phyloP scores from a whole-genome alignment of 2,113 vertebrate genomes.

The Pampusana beccarii region DNA sequence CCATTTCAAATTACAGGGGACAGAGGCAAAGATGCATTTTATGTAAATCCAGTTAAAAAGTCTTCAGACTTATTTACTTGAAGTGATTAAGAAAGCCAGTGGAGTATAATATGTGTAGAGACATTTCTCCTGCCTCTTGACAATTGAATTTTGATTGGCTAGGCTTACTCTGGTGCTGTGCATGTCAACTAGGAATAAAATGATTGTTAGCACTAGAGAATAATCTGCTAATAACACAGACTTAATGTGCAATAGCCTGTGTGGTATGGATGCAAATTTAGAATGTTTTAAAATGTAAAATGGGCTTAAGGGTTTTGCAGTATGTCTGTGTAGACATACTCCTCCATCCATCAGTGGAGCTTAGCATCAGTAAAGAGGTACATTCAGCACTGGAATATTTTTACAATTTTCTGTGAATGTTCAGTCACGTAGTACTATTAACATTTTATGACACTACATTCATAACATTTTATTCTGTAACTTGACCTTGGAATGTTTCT shows the following conservation, averaged over 20 bases:
- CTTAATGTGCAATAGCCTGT: not conserved
- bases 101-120: not conserved
- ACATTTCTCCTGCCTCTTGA: not conserved
- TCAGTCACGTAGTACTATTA: not conserved
- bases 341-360: not conserved
- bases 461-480: not conserved
- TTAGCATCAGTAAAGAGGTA: not conserved
- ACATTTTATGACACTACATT: not conserved
- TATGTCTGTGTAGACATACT: not conserved
- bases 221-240: constrained; percentile 14
- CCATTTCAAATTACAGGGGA: not conserved
- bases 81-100: constrained; percentile 16
- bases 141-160: constrained; percentile 28
- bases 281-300: constrained; percentile 31
- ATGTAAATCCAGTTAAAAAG: not conserved
- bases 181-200: constrained; percentile 16
- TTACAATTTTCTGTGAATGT: not conserved
- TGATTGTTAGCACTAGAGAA: constrained; percentile 4
- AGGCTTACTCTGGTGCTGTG: not conserved
- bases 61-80: not conserved
- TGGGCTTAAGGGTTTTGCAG: not conserved
- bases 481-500: not conserved
- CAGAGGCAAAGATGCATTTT: not conserved
- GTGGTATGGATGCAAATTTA: constrained; percentile 4
- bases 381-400: not conserved